A percentile compares a stretch with the other conserved stretches of the same genome.
These are phyloP conservation scores for Mamestra configurata DNA, from an alignment of 1,140 invertebrate species.

Conservation along the genomic window DNA sequence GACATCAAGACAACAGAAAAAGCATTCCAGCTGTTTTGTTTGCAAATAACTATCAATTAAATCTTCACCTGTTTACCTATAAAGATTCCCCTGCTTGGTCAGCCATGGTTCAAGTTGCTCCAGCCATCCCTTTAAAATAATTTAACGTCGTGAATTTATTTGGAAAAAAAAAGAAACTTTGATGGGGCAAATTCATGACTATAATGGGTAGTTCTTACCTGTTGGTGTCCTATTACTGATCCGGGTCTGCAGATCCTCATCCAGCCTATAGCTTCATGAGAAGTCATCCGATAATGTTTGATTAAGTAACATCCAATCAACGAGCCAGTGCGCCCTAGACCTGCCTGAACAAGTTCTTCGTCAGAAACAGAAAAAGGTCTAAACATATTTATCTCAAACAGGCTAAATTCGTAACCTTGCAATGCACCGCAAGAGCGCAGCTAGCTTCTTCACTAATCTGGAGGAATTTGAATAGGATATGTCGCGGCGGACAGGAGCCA, in stretches of 20 bases:
- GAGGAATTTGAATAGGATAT: slow-evolving; percentile 96
- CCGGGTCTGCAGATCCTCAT: slow-evolving; percentile 98
- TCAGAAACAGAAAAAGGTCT: slow-evolving; percentile 52
- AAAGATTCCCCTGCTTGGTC: slow-evolving; percentile 80
- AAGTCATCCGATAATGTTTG: slow-evolving; percentile 98
- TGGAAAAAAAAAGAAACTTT: background rate
- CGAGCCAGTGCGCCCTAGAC: slow-evolving; percentile 98
- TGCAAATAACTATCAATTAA: background rate
- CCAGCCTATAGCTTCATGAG: slow-evolving; percentile 98
- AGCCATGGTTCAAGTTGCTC: slow-evolving; percentile 82
- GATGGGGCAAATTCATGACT: background rate
- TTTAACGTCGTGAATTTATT: background rate
- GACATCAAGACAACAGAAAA: too few relatives aligned
- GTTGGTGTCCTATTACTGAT: slow-evolving; percentile 98
- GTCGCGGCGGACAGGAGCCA: slow-evolving; percentile 97
- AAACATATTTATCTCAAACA: slow-evolving; percentile 32
- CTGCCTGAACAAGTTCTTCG: slow-evolving; percentile 91
- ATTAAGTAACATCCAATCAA: slow-evolving; percentile 99
- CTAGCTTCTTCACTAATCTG: slow-evolving; percentile 94
- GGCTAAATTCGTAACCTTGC: slow-evolving; percentile 91
- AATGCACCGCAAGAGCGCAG: slow-evolving; percentile 98
- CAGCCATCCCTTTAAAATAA: slow-evolving; percentile 72
- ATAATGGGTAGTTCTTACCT: slow-evolving; percentile 81
- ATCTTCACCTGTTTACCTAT: slow-evolving; percentile 78
- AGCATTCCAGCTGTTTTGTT: slow-evolving; percentile 28